Base-by-base conservation (phyloP, 2,113 vertebrate genomes). In the Brienomyrus brachyistius region DNA sequence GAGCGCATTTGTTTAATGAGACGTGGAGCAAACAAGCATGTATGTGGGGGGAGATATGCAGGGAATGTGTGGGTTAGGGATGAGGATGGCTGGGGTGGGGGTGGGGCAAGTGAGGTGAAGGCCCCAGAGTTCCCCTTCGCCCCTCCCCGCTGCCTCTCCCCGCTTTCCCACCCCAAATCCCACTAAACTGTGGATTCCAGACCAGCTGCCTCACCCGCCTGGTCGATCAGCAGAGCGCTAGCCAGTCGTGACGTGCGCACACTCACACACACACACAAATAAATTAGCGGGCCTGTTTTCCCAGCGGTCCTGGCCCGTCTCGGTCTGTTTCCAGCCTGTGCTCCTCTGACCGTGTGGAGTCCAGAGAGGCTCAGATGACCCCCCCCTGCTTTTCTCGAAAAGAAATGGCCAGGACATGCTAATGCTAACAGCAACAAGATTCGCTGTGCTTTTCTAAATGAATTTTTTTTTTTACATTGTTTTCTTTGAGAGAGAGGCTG, bases 161-260 rank as follows among this genome's bases (percentile, higher is more conserved):
- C 31, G 13, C 48, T 56, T 86, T 86, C 85, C 85, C 85, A 89
- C 80, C 91, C 90, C 84, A 47, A 86, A 94, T 94, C 94, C 93
- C 94, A 95, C 92, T 92, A 83, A 90, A 91, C 90, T 94, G 90
- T 51, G 80, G 92, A 94, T 95, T 95, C 94, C 94, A 90, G 23
- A 93, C 91, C 89, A 90, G 91, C 89, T 89, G 90, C 92, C 92
- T 94, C 93, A 93, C 88, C 51, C 89, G 27, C 31, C 47, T 4
- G n/a, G 89, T 66, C 56, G 1, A 35, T 66, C 40, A n/a, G 83
- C 43, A 52, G 82, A 92, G 88, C 91, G 92, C 93, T 92, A 93
- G 59, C 31, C 47, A 86, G 86, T 82, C 88, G 83, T 91, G 90
- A 93, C 92, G 50, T 31, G 77, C 7, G 21, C 23, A 17, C 23